A percentile compares a stretch with the other conserved stretches of the same genome.
Conservation (phyloP, 2,797 vertebrate genomes). For the Darevskia mixta region DNA sequence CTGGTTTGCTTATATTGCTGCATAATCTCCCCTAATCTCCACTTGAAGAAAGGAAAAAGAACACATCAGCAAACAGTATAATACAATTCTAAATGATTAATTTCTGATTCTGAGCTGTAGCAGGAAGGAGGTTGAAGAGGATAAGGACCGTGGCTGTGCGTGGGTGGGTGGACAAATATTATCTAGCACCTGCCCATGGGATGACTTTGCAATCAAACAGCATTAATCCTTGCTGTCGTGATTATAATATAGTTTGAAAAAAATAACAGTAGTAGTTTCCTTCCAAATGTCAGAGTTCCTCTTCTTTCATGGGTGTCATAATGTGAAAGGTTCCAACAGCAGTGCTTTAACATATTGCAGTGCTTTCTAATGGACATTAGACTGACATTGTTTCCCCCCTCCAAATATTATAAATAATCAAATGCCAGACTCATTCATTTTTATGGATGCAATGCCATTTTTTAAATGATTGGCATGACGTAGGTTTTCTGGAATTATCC, state of each 20-base stretch:
- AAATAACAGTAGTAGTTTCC: slow-evolving; percentile 3
- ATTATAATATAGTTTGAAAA: slow-evolving; percentile 9
- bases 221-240: slow-evolving; percentile 1
- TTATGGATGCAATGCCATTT: not conserved
- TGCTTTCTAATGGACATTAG: not conserved
- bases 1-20: not conserved
- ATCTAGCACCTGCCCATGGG: slow-evolving; percentile 25
- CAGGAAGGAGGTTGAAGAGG: slow-evolving; percentile 22
- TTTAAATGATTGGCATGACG: not conserved
- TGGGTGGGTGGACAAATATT: not conserved
- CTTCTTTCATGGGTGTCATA: slow-evolving; percentile 18
- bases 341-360: not conserved
- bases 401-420: not conserved
- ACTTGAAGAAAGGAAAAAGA: not conserved
- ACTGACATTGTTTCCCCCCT: not conserved
- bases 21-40: not conserved
- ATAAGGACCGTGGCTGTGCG: not conserved
- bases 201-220: slow-evolving; percentile 29
- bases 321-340: not conserved
- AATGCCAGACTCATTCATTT: slow-evolving; percentile 15
- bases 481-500: not conserved
- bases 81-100: not conserved
- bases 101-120: slow-evolving; percentile 27
- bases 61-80: not conserved
- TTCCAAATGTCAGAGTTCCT: not conserved